Conservation (phyloP, 2,888 invertebrate genomes). For the Dione juno region DNA sequence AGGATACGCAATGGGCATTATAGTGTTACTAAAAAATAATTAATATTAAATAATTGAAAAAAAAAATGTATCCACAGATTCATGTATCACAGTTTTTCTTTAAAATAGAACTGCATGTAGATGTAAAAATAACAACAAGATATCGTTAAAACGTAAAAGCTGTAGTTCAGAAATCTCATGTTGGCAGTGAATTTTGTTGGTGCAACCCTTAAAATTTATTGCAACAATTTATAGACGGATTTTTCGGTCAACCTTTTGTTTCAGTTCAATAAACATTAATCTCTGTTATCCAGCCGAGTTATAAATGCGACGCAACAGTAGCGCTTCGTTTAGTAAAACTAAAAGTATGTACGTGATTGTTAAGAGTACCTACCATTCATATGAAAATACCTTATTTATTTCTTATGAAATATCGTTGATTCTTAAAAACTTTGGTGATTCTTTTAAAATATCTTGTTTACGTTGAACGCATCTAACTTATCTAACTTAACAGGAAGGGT, state of each 20-base stretch:
- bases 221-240: conserved; percentile 40
- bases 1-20: no score
- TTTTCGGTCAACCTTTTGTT: conserved; percentile 45
- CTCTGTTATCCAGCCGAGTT: conserved; percentile 39
- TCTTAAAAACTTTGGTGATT: no score
- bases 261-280: conserved; percentile 45
- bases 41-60: no score
- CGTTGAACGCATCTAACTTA: no score
- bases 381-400: neutral
- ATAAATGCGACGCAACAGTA: conserved; percentile 33
- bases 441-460: no score
- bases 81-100: no score
- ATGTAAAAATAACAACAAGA: neutral
- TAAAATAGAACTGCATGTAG: no score
- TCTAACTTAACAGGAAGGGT: no score
- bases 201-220: conserved; percentile 39
- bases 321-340: conserved; percentile 34
- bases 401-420: no score
- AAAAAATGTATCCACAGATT: no score
- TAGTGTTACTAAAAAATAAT: no score
- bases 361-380: neutral
- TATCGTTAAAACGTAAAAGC: neutral
- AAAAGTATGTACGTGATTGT: conserved; percentile 10
- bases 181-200: conserved; percentile 34
- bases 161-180: conserved; percentile 10